Evolutionary conservation across 2,113 vertebrate species (phyloP).

Genomic region (Plotosus lineatus): DNA sequence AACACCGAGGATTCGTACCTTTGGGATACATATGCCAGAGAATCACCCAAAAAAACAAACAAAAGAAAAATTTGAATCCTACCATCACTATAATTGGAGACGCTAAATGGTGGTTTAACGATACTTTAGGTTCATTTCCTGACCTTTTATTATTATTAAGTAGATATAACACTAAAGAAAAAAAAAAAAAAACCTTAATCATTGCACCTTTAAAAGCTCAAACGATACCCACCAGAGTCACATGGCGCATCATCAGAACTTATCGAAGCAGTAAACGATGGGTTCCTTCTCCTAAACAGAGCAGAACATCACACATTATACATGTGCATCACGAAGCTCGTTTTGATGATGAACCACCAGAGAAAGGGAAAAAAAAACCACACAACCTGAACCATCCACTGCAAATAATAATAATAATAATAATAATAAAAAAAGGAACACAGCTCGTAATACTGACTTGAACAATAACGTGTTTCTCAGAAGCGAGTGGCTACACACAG

Average conservation of each 20-base stretch:
- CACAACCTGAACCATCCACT: constrained; percentile 48
- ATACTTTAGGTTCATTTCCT: neutral
- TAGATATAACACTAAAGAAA: neutral
- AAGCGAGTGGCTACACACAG: constrained; percentile 68
- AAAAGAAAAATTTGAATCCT: no score
- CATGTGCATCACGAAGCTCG: neutral
- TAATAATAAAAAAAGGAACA: constrained; percentile 67
- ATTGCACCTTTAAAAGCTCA: constrained; percentile 20
- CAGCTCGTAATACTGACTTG: constrained; percentile 74
- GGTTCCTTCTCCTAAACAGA: constrained; percentile 14
- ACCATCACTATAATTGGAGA: neutral
- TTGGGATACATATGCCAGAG: neutral
- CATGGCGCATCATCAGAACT: constrained; percentile 7
- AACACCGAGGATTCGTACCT: constrained; percentile 17
- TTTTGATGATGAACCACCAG: neutral
- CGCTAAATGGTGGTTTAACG: neutral
- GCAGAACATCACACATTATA: neutral
- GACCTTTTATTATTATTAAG: neutral
- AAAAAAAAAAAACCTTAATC: neutral
- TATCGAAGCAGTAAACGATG: neutral
- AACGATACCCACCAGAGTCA: neutral
- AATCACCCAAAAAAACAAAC: neutral
- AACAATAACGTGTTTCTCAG: constrained; percentile 60
- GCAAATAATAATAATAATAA: constrained; percentile 59
- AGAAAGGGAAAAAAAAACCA: constrained; percentile 3